phyloP scores from a whole-genome alignment of 1,140 invertebrate species.

The Battus philenor region DNA sequence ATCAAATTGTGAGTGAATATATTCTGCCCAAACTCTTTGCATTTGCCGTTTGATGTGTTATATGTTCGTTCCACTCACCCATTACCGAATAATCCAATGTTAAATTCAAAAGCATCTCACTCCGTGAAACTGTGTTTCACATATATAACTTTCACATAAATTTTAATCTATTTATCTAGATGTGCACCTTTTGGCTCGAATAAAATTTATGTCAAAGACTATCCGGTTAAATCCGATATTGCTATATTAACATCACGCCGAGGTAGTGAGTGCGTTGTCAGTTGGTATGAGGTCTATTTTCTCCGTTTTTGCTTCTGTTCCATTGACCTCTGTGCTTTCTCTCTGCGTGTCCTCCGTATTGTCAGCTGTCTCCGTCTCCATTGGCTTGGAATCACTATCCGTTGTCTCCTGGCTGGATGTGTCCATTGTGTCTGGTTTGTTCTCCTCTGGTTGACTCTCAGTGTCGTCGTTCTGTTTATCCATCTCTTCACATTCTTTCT shows the following conservation, averaged over 20 bases:
- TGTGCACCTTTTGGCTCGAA: no score
- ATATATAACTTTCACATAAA: no score
- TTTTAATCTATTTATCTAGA: no score
- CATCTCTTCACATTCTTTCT: slow-evolving; percentile 3
- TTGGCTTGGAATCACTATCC: slow-evolving; percentile 28
- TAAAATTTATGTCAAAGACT: not conserved
- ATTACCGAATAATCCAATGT: no score
- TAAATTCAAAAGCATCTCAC: no score
- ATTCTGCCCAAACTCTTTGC: slow-evolving; percentile 8
- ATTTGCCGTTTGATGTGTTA: no score
- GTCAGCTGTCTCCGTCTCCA: slow-evolving; percentile 19
- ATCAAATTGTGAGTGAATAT: not conserved
- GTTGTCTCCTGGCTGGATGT: slow-evolving; percentile 49
- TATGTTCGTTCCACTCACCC: no score
- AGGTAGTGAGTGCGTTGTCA: slow-evolving; percentile 25
- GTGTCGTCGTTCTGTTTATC: slow-evolving; percentile 27
- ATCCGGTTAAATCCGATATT: slow-evolving; percentile 4
- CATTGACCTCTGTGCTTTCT: slow-evolving; percentile 25
- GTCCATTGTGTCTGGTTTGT: slow-evolving; percentile 41
- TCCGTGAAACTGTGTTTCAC: no score
- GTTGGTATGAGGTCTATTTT: slow-evolving; percentile 29
- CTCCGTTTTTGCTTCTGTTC: slow-evolving; percentile 18
- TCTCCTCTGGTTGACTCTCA: slow-evolving; percentile 19
- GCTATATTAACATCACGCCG: slow-evolving; percentile 37
- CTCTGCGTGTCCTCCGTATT: slow-evolving; percentile 17